Conservation (phyloP, 2,888 invertebrate species). For the Tryphoninae sp. region DNA sequence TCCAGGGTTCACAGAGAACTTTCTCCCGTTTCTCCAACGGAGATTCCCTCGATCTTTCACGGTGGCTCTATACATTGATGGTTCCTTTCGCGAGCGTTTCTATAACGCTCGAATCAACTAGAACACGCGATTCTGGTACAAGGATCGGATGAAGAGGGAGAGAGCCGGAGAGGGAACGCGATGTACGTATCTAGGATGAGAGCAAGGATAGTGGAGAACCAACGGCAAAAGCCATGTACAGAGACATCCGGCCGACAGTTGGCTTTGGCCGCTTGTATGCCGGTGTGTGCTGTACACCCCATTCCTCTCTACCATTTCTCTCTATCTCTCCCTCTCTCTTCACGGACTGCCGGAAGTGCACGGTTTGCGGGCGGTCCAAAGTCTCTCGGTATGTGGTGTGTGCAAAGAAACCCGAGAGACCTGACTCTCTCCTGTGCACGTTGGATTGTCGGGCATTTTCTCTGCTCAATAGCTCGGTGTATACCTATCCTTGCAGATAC, state of each 20-base stretch:
- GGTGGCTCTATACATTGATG: conserved; percentile 12
- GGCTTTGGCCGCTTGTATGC: conserved; percentile 14
- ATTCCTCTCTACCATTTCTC: background rate
- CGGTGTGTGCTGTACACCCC: conserved; percentile 4
- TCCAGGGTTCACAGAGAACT: conserved; percentile 9
- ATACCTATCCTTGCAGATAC: conserved; percentile 4
- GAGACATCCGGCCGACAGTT: conserved; percentile 37
- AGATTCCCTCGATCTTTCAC: conserved; percentile 1
- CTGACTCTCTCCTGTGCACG: conserved; percentile 19
- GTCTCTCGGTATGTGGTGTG: conserved; percentile 29
- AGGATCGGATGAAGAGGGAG: too few relatives aligned
- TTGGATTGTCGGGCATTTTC: conserved; percentile 38
- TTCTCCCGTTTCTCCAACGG: conserved; percentile 24
- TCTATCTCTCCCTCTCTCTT: conserved; percentile 8
- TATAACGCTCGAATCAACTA: conserved; percentile 21
- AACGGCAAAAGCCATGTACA: conserved; percentile 22
- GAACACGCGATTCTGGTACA: conserved; percentile 27
- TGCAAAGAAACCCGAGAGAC: conserved; percentile 42
- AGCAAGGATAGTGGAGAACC: background rate
- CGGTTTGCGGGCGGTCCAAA: conserved; percentile 63
- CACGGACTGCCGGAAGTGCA: conserved; percentile 63
- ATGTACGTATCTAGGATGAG: background rate
- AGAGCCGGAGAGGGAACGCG: too few relatives aligned
- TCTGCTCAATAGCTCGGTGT: conserved; percentile 19
- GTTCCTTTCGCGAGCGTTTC: background rate